Evolutionary conservation across 2,888 invertebrate genomes (phyloP).

Genomic region (Sicus ferrugineus): DNA sequence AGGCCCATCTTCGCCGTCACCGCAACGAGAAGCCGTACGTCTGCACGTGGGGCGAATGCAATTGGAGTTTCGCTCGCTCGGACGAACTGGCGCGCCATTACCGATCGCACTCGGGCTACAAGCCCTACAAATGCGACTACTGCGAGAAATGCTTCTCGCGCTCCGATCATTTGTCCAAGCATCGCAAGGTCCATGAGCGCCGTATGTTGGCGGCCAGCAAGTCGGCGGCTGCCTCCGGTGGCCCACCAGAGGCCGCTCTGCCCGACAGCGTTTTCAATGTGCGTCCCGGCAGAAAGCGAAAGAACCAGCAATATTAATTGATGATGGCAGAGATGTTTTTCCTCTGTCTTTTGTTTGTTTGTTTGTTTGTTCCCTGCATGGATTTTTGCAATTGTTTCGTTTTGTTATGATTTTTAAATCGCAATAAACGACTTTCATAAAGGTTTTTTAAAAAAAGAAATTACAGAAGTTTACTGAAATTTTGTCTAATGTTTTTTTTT

Average conservation of each 20-base stretch:
- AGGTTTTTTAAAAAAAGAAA: background rate
- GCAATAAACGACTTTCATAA: background rate
- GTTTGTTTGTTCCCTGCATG: too few species aligned
- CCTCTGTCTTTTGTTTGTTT: background rate
- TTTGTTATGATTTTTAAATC: background rate
- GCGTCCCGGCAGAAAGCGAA: conserved; percentile 62
- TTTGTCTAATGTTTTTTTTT: too few species aligned
- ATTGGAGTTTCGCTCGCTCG: conserved; percentile 92
- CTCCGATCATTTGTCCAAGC: conserved; percentile 93
- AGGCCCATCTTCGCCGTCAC: conserved; percentile 87
- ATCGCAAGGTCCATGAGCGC: conserved; percentile 83
- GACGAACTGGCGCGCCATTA: conserved; percentile 93
- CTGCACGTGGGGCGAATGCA: conserved; percentile 82
- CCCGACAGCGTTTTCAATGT: conserved; percentile 57
- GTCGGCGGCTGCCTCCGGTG: conserved; percentile 53
- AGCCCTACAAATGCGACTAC: conserved; percentile 88
- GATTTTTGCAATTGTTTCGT: background rate
- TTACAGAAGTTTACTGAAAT: background rate
- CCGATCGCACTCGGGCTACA: conserved; percentile 93
- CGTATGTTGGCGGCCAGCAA: conserved; percentile 63
- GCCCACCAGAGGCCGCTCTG: conserved; percentile 41
- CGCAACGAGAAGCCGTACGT: conserved; percentile 79
- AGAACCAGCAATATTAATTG: conserved; percentile 56
- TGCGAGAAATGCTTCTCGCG: conserved; percentile 90
- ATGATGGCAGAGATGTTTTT: conserved; percentile 1